Percentiles rank a stretch among this genome's conserved stretches.
Conservation (phyloP, 2,113 vertebrate species). For the Leptobrachium ailaonicum region DNA sequence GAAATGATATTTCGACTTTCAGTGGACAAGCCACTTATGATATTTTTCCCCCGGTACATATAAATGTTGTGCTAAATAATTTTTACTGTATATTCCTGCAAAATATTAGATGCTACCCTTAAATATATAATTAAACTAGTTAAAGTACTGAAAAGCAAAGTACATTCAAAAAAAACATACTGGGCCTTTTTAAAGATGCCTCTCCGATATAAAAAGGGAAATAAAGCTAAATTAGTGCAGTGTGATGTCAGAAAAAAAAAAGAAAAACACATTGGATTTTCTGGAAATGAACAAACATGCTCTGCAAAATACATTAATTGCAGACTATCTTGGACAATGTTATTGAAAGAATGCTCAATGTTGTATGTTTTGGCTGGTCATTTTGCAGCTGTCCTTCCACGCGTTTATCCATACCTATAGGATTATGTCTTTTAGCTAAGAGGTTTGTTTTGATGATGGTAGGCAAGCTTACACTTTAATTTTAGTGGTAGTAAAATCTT, state of each 20-base stretch:
- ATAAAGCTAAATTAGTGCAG: background rate
- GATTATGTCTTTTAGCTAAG: too few relatives aligned
- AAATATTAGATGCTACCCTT: background rate
- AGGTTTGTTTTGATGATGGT: too few relatives aligned
- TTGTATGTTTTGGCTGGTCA: too few relatives aligned
- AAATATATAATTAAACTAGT: background rate
- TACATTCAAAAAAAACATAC: background rate
- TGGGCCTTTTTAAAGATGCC: background rate
- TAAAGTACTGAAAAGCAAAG: conserved; percentile 1
- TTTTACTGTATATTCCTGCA: conserved; percentile 5
- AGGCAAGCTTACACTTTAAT: too few relatives aligned
- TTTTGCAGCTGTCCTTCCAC: too few relatives aligned
- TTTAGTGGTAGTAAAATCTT: too few relatives aligned
- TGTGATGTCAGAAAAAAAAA: background rate
- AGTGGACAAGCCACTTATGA: background rate
- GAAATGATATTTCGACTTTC: background rate
- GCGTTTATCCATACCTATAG: too few relatives aligned
- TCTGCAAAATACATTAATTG: too few relatives aligned
- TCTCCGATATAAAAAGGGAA: background rate
- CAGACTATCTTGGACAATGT: too few relatives aligned
- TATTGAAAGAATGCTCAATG: too few relatives aligned
- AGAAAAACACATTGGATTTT: too few relatives aligned
- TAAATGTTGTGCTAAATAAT: background rate
- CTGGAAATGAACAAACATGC: too few relatives aligned
- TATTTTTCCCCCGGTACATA: background rate